Base-by-base conservation (phyloP, 53 echinoderm and acorn worm species). In the Patiria pectinifera region DNA sequence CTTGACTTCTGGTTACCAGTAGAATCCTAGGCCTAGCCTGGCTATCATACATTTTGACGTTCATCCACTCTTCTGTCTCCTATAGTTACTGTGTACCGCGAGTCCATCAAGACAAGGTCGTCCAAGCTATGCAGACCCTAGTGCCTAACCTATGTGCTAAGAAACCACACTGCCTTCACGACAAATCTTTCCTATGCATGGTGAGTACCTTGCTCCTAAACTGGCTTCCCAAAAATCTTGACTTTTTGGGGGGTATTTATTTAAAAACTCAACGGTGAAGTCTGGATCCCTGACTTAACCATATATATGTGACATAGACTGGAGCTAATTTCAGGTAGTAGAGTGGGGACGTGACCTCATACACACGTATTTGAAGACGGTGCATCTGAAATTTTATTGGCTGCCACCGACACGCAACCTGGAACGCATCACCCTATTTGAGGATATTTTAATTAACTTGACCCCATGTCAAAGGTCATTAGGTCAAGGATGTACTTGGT, bases 181-280 rank as follows among this genome's bases (percentile, higher is more conserved):
- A 95, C 89, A 85, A 95, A 82, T 94, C 96, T 76, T 96, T 94
- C 92, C 91, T 95, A 91, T 96, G 91, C 86, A 96, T 96, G 96
- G 96, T 96, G 74, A 89, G 95, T 91, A 15, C 23, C 8, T 18
- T 35, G 35, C n/a, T 24, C 22, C 24, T 10, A 9, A n/a, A 9
- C 74, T 24, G 53, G 53, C 6, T 53, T 53, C 53, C 5, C 53
- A 74, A 18, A 74, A 4, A 74, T 16, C 2, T 16, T 23, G 4
- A 21, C 19, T 6, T 35, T 35, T 35, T 35, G 35, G 35, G 35
- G 35, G 35, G 35, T 35, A 35, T 35, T 35, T 35, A 35, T 35
- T 74, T 5, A 10, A 74, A 10, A 21, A 74, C 8, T 53, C 22
- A n/a, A 74, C 2, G 74, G 74, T 16, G 4, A 69, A 69, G 69